These are phyloP conservation scores for Hoplodrina ambigua DNA, from an alignment of 2,888 invertebrate species.

Conservation along the genomic window DNA sequence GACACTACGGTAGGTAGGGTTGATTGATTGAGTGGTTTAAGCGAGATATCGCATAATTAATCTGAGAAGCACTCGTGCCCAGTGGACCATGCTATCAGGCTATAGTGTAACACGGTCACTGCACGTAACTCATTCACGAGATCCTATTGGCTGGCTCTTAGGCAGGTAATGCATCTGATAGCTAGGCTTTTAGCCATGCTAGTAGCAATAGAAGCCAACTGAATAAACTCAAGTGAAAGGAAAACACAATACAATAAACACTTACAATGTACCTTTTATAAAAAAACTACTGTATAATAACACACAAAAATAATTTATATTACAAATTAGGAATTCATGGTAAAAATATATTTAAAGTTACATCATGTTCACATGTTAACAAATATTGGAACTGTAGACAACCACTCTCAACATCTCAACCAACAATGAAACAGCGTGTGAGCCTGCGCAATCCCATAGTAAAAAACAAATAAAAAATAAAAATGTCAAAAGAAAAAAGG, in stretches of 20 bases:
- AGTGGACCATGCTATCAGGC: slow-evolving; percentile 17
- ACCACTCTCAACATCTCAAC: no score
- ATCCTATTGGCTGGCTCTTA: slow-evolving; percentile 5
- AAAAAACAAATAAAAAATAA: no score
- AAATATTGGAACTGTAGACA: no score
- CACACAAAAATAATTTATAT: no score
- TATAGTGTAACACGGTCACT: slow-evolving; percentile 21
- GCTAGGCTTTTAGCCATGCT: slow-evolving; percentile 14
- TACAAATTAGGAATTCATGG: no score
- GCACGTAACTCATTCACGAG: slow-evolving; percentile 32
- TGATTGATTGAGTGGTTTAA: slow-evolving; percentile 36
- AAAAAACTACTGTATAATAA: no score
- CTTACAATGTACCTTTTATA: no score
- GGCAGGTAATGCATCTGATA: slow-evolving; percentile 23
- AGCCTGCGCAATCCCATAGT: no score
- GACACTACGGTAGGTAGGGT: neutral
- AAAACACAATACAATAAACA: neutral
- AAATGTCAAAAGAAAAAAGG: no score
- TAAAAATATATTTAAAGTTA: no score
- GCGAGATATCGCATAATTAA: slow-evolving; percentile 46
- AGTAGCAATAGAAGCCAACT: neutral
- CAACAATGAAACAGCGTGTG: no score
- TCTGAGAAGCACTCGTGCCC: slow-evolving; percentile 37
- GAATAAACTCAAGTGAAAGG: neutral
- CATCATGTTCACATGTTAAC: no score